Base-by-base conservation (phyloP, 2,888 invertebrate genomes). In the Dichetophora obliterata region DNA sequence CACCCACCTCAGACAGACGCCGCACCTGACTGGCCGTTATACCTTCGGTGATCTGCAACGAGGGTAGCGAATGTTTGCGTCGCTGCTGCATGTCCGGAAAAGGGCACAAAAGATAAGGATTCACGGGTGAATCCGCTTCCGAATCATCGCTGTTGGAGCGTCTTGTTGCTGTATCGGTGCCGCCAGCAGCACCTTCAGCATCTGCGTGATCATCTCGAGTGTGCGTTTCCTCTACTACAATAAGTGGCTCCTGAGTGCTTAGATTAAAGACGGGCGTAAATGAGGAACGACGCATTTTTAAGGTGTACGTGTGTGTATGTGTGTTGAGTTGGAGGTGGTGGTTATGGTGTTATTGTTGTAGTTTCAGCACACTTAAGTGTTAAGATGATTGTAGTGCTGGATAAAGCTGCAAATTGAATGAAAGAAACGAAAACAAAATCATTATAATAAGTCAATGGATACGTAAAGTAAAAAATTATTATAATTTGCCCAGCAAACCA, bases 11-110 rank as follows among this genome's bases (percentile, higher is more conserved):
- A 52, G 95, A 96, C 63, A 96, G 89, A 24, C 96, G 92, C 27
- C 96, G 92, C 75, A 95, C 95, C 91, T 96, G 95, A 84, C 95
- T 95, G 69, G 96, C 96, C 61, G 95, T 96, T 78, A 95, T 95
- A 75, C 96, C 96, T 80, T 94, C 93, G 27, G 94, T 94, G 86
- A 95, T 95, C 83, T 95, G 93, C 2, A 95, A 94, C 2, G 95
- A 95, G 1, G 96, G 96, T 84, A 96, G 90, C 52, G 95, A 96
- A 84, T 95, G 94, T 87, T 96, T 96, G 83, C 96, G 91, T 11
- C 93, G 92, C 82, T 94, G 94, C 82, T 93, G 90, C 85, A 92
- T 90, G 80, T 95, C 95, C 70, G 94, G 91, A 91, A 94, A 95
- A 1, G 96, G 96, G 3, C 95, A 95, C 81, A 96, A 88, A 76